Evolutionary conservation across 1,140 invertebrate genomes (phyloP).

Genomic region (Drosophila pectinifera): DNA sequence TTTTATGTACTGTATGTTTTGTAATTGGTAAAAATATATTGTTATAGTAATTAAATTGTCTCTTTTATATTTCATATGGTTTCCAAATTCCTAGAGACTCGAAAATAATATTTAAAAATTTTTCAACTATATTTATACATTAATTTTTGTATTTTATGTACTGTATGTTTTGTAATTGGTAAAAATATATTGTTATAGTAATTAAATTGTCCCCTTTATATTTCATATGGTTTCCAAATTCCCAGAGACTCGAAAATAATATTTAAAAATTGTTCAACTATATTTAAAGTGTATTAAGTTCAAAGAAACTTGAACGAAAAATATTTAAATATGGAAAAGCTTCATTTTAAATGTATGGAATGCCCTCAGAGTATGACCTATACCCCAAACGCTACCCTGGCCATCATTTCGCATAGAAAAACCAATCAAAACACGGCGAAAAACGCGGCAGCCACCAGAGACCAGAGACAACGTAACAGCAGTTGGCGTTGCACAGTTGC

Average conservation of each 20-base stretch:
- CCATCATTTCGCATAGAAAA: slow-evolving; percentile 47
- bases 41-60: too few species aligned
- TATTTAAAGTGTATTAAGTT: neutral
- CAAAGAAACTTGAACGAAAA: neutral
- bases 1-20: too few species aligned
- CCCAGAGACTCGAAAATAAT: neutral
- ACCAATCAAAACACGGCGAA: slow-evolving; percentile 64
- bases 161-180: too few species aligned
- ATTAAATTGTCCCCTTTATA: too few species aligned
- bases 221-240: neutral
- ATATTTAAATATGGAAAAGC: neutral
- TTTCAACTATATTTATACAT: too few species aligned
- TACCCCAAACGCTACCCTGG: slow-evolving; percentile 16
- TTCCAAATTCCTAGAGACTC: neutral
- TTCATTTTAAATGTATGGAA: neutral
- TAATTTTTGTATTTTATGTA: too few species aligned
- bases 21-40: too few species aligned
- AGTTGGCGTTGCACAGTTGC: slow-evolving; percentile 67
- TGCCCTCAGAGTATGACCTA: neutral
- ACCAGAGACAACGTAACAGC: slow-evolving; percentile 74
- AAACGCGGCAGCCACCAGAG: slow-evolving; percentile 22
- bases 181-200: too few species aligned
- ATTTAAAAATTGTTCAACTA: neutral
- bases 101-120: neutral
- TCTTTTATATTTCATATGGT: too few species aligned